These are phyloP conservation scores for Anagrus nilaparvatae DNA, from an alignment of 1,140 invertebrate species.

Conservation along the genomic window DNA sequence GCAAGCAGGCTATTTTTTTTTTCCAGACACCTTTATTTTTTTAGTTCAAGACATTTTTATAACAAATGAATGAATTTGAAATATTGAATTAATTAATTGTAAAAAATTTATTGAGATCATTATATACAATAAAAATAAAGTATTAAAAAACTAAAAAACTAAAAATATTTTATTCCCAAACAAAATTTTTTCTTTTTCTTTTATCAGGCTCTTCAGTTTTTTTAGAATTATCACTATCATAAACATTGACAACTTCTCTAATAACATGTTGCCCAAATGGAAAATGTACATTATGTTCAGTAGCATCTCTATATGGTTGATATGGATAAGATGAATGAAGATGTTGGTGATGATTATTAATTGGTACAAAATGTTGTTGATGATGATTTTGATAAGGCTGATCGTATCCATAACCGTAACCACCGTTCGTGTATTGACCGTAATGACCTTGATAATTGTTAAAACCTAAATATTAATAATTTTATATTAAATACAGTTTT, in stretches of 20 bases:
- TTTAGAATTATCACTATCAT: slow-evolving; percentile 21
- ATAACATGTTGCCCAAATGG: slow-evolving; percentile 35
- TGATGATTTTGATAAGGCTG: slow-evolving; percentile 22
- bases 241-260: slow-evolving; percentile 36
- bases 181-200: slow-evolving; percentile 31
- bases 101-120: slow-evolving; percentile 4
- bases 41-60: too few relatives aligned
- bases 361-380: too few relatives aligned
- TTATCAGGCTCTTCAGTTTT: slow-evolving; percentile 14
- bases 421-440: not conserved
- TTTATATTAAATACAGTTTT: too few relatives aligned
- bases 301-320: slow-evolving; percentile 15
- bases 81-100: too few relatives aligned
- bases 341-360: too few relatives aligned
- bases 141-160: too few relatives aligned
- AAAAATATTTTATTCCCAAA: slow-evolving; percentile 27
- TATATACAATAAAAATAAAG: not conserved
- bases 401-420: slow-evolving; percentile 12
- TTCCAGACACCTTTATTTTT: too few relatives aligned
- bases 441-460: too few relatives aligned
- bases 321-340: slow-evolving; percentile 9
- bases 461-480: too few relatives aligned
- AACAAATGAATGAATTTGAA: too few relatives aligned
- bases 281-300: slow-evolving; percentile 19
- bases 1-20: too few relatives aligned